A percentile compares a stretch with the other conserved stretches of the same genome.
These are phyloP conservation scores for Oryzias javanicus DNA, from an alignment of 2,113 vertebrate genomes.

Conservation along the genomic window DNA sequence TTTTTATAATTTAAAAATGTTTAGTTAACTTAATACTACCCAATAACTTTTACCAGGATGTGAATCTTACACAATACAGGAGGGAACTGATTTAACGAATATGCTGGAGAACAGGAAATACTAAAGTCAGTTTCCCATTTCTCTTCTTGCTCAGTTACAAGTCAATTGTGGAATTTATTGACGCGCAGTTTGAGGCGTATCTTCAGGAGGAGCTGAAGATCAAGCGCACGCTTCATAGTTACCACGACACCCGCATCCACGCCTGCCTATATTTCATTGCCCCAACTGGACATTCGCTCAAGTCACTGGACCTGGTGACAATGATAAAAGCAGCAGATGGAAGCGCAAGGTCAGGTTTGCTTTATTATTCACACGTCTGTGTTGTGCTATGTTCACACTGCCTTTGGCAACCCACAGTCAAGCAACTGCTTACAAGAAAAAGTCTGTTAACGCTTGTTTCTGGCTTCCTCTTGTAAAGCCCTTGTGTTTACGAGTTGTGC, in stretches of 20 bases:
- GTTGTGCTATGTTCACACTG: too few species aligned
- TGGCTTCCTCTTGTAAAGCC: too few species aligned
- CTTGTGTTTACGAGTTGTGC: too few species aligned
- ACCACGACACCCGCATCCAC: constrained; percentile 94
- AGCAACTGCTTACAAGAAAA: too few species aligned
- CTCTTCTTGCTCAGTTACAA: constrained; percentile 84
- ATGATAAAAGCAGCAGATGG: too few species aligned
- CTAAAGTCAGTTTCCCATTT: not conserved
- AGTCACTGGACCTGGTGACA: constrained; percentile 94
- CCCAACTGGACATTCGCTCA: constrained; percentile 95
- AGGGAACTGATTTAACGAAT: not conserved
- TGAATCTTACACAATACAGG: not conserved
- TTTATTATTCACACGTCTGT: not conserved
- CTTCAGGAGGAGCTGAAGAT: constrained; percentile 98
- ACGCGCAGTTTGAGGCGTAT: constrained; percentile 95
- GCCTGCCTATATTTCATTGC: constrained; percentile 97
- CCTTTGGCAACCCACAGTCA: too few species aligned
- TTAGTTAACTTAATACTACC: too few species aligned
- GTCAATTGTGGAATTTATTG: constrained; percentile 96
- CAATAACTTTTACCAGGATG: too few species aligned
- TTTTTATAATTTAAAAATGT: too few species aligned
- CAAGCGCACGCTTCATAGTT: constrained; percentile 90
- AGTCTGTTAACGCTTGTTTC: too few species aligned
- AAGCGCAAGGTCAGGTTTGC: constrained; percentile 88
- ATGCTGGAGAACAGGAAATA: not conserved